Base-by-base conservation (phyloP, 2,888 invertebrate species). In the Pteria penguin region DNA sequence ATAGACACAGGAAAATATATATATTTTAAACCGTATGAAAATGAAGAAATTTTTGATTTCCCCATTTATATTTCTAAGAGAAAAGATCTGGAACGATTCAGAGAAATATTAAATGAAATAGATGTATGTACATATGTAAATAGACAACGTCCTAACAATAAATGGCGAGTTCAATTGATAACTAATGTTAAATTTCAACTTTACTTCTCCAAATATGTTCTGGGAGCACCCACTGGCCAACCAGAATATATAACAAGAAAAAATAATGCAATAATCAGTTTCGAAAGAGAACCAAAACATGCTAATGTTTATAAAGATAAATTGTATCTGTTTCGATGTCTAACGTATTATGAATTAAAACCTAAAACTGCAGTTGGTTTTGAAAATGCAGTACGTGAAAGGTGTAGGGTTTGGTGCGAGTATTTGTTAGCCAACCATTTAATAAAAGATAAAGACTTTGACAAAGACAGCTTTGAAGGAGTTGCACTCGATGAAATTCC, bases 11-110 rank as follows among this genome's bases (percentile, higher is more conserved):
- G 33, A 31, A n/a, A 62, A 18, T 62, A 8, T 31, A 11, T 29
- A 31, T 62, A 62, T 32, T 62, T 62, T n/a, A 62, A 29, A 14
- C 62, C 62, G 22, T 27, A 62, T 22, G 31, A 31, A 29, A 62
- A 62, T 22, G 32, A 62, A 62, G 22, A 27, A 29, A 18, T 31
- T n/a, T n/a, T n/a, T n/a, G n/a, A n/a, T n/a, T n/a, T n/a, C n/a
- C n/a, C n/a, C n/a, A n/a, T 62, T 1, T 31, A 29, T n/a, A 62
- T 62, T 31, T 29, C n/a, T 14, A 2, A 27, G 5, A 11, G 62
- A 27, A 62, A 62, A 31, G 31, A 62, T 29, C 4, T 62, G n/a
- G 45, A 36, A 11, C 14, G 5, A 14, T 36, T 36, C 14, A 26
- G 31, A 26, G 18, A 14, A 11, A 27, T 31, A 62, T n/a, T 31